phyloP scores from a whole-genome alignment of 2,797 vertebrate species.

The Natrix natrix region DNA sequence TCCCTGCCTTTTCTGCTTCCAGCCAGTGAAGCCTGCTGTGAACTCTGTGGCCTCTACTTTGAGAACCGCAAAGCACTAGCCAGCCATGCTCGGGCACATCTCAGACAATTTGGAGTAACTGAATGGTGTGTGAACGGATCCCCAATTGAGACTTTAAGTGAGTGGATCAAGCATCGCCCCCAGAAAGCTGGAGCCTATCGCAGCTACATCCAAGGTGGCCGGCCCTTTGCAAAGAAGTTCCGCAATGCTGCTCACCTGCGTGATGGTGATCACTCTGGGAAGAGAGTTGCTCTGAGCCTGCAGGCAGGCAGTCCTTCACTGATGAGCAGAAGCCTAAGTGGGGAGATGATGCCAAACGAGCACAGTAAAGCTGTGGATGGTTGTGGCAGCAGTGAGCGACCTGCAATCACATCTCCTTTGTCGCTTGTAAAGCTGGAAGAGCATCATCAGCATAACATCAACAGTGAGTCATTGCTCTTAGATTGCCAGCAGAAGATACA shows the following conservation, averaged over 20 bases:
- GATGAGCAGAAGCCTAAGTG: conserved; percentile 66
- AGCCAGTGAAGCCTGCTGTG: conserved; percentile 87
- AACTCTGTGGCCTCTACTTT: conserved; percentile 94
- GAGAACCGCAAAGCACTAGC: conserved; percentile 96
- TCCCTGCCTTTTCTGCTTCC: conserved; percentile 38
- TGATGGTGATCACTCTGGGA: conserved; percentile 62
- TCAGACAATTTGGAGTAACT: conserved; percentile 93
- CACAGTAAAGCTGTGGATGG: conserved; percentile 59
- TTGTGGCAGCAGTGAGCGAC: conserved; percentile 42
- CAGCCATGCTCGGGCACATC: conserved; percentile 92
- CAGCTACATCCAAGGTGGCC: conserved; percentile 88
- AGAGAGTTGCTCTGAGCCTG: conserved; percentile 70
- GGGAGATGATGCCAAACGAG: conserved; percentile 62
- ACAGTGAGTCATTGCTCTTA: conserved; percentile 78
- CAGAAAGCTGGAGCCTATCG: conserved; percentile 92
- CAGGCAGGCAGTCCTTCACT: conserved; percentile 72
- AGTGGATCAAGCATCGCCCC: conserved; percentile 94
- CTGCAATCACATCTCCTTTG: conserved; percentile 60
- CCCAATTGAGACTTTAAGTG: conserved; percentile 93
- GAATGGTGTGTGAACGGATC: conserved; percentile 97
- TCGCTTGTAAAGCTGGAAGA: conserved; percentile 70
- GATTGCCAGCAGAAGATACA: background rate
- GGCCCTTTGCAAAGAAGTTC: conserved; percentile 88
- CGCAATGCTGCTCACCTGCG: conserved; percentile 64
- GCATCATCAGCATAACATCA: conserved; percentile 73